These are phyloP conservation scores for Thumatha senex DNA, from an alignment of 2,888 invertebrate species.

Conservation along the genomic window DNA sequence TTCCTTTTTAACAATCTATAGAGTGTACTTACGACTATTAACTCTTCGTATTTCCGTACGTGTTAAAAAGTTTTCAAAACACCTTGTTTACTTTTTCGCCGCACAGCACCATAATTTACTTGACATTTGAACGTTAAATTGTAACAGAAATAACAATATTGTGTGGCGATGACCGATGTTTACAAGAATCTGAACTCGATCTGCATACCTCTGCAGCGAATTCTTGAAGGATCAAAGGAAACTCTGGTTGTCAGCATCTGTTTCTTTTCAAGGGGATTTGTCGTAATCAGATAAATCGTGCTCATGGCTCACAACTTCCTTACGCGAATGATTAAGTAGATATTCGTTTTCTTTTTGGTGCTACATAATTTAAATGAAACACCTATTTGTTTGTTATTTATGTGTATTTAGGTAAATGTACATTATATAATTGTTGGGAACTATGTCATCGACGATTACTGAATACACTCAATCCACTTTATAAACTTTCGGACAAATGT, in stretches of 20 bases:
- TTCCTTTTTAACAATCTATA: background rate
- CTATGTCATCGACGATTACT: no score
- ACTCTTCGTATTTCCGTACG: slow-evolving; percentile 7
- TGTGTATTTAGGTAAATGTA: background rate
- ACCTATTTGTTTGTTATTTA: slow-evolving; percentile 1
- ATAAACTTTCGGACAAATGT: no score
- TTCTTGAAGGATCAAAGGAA: slow-evolving; percentile 69
- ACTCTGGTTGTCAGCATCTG: slow-evolving; percentile 56
- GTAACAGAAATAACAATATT: slow-evolving; percentile 53
- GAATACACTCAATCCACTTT: no score
- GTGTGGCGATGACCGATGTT: slow-evolving; percentile 56
- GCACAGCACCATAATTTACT: slow-evolving; percentile 37
- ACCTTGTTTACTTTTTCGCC: slow-evolving; percentile 12
- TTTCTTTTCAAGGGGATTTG: slow-evolving; percentile 63
- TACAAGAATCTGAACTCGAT: slow-evolving; percentile 49
- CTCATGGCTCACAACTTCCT: slow-evolving; percentile 61
- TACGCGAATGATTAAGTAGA: slow-evolving; percentile 44
- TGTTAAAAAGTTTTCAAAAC: slow-evolving; percentile 9
- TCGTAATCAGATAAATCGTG: slow-evolving; percentile 69
- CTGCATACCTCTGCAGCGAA: slow-evolving; percentile 48
- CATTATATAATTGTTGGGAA: no score
- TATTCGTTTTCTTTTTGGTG: slow-evolving; percentile 24
- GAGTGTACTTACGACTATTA: background rate
- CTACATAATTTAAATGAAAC: slow-evolving; percentile 4
- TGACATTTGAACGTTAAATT: slow-evolving; percentile 40